Percentiles rank a stretch among this genome's conserved stretches.
phyloP scores from a whole-genome alignment of 2,113 vertebrate species.

The Trematomus loennbergii region DNA sequence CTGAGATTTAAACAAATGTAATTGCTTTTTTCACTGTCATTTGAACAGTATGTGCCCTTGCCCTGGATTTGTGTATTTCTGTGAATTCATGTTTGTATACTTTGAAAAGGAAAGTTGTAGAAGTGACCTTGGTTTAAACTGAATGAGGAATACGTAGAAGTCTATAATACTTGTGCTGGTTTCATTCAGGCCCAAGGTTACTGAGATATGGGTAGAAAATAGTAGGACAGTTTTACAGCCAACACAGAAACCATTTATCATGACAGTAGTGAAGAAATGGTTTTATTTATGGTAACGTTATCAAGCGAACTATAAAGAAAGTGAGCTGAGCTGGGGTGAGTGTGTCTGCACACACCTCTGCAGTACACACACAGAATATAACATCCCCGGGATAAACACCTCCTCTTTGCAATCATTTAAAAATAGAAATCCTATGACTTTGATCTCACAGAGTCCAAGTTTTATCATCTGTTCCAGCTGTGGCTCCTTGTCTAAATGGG shows the following conservation, averaged over 20 bases:
- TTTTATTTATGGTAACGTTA: neutral
- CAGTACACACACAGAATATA: neutral
- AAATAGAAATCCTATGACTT: constrained; percentile 63
- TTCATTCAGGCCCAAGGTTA: constrained; percentile 16
- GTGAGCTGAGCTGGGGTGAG: neutral
- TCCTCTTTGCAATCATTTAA: constrained; percentile 44
- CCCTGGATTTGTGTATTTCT: constrained; percentile 20
- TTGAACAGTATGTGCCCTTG: neutral
- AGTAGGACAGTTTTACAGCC: neutral
- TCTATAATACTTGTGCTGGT: neutral
- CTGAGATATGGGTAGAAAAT: neutral
- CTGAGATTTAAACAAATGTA: neutral
- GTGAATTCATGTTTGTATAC: constrained; percentile 11
- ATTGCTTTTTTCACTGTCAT: neutral
- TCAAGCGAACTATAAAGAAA: neutral
- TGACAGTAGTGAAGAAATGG: neutral
- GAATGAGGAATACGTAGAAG: neutral
- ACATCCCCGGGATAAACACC: neutral
- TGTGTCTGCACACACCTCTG: neutral
- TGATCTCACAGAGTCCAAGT: constrained; percentile 60
- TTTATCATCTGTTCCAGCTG: constrained; percentile 68
- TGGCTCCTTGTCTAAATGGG: constrained; percentile 37
- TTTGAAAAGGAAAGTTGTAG: constrained; percentile 55
- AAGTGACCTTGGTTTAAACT: constrained; percentile 38
- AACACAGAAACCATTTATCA: neutral